Percentiles rank a stretch among this genome's conserved stretches.
phyloP scores from a whole-genome alignment of 2,888 invertebrate genomes.

The Hylaea fasciaria region DNA sequence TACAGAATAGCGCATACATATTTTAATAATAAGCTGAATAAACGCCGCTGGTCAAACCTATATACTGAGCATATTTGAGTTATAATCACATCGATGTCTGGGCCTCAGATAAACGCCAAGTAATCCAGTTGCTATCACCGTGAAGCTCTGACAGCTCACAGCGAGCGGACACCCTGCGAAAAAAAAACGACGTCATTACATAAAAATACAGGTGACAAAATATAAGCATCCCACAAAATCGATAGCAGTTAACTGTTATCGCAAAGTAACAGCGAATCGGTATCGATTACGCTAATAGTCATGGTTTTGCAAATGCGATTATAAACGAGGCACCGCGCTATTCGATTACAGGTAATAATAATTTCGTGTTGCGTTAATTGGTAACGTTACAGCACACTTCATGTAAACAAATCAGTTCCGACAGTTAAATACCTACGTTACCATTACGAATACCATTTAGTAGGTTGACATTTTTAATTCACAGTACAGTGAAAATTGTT shows the following conservation, averaged over 20 bases:
- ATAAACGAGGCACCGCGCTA: not conserved
- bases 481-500: too few species aligned
- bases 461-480: not conserved
- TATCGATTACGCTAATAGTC: conserved; percentile 16
- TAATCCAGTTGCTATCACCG: conserved; percentile 31
- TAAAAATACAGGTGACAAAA: conserved; percentile 3
- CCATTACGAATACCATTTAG: too few species aligned
- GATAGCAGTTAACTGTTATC: conserved; percentile 4
- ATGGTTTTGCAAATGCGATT: conserved; percentile 33
- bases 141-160: conserved; percentile 48
- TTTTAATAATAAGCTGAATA: too few species aligned
- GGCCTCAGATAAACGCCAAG: conserved; percentile 15
- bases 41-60: too few species aligned
- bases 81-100: too few species aligned
- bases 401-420: not conserved
- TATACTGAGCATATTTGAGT: too few species aligned
- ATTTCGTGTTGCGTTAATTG: conserved; percentile 28
- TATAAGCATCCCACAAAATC: conserved; percentile 14
- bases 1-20: too few species aligned
- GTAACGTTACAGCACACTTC: conserved; percentile 31
- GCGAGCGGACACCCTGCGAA: conserved; percentile 73
- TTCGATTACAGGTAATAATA: conserved; percentile 9
- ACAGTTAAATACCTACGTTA: not conserved
- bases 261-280: conserved; percentile 9
- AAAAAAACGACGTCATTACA: conserved; percentile 41